Conservation (phyloP, 2,888 invertebrate species). For the Rhyacophila evoluta region DNA sequence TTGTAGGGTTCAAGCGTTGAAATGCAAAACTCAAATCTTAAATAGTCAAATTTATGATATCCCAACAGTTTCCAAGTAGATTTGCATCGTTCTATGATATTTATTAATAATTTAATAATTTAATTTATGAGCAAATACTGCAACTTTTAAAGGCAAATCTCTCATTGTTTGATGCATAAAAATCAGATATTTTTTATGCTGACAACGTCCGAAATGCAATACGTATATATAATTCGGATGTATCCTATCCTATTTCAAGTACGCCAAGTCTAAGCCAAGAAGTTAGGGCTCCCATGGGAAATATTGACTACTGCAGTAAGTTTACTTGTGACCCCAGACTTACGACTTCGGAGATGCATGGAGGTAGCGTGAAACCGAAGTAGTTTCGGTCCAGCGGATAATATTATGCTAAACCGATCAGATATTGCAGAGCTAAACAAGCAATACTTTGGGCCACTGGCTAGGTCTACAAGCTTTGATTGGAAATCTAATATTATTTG, state of each 20-base stretch:
- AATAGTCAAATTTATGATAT: too few relatives aligned
- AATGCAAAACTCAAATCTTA: too few relatives aligned
- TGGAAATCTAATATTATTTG: background rate
- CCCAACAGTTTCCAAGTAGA: too few relatives aligned
- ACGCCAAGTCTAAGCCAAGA: constrained; percentile 26
- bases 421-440: background rate
- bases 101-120: too few relatives aligned
- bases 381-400: background rate
- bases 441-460: background rate
- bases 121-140: too few relatives aligned
- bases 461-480: background rate
- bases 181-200: too few relatives aligned
- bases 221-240: background rate
- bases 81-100: too few relatives aligned
- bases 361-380: background rate
- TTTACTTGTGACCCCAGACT: background rate
- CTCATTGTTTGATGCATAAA: too few relatives aligned
- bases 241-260: background rate
- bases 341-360: constrained; percentile 3
- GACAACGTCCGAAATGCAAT: too few relatives aligned
- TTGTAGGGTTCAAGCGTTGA: too few relatives aligned
- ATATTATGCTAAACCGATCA: background rate
- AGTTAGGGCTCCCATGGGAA: constrained; percentile 40
- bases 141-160: too few relatives aligned
- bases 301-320: constrained; percentile 26